Evolutionary conservation across 2,113 vertebrate species (phyloP), one percentile per base, ranked within the genome.

Genomic region (Cryptotis parvus): DNA sequence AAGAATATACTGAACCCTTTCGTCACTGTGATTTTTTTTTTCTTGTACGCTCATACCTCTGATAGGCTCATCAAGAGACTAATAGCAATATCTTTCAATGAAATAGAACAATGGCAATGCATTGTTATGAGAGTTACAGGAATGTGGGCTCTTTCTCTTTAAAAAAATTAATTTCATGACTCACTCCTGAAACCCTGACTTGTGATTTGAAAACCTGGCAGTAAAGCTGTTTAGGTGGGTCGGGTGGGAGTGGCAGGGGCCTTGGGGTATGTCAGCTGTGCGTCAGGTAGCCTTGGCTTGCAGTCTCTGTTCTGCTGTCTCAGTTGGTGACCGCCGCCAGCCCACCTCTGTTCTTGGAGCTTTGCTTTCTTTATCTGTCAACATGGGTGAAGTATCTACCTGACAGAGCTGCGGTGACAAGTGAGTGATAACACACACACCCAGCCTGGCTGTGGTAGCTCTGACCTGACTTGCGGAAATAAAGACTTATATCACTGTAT

Each of bases 141-240:
- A 29, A 43, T 41, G 35, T 43, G 72, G 72, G 27, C 72, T 43
- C 39, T 39, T 35, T 43, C 72, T 14, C 26, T 74, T 0, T 14
- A 43, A 73, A 73, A 9, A 43, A 8, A 22, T 41, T 29, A 73
- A 85, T 45, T 87, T 90, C 4, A 33, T 74, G 94, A 91, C 69
- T 58, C 55, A 81, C 43, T 3, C 52, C 31, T 43, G 43, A 49
- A 52, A 4, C 15, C 87, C 1, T 52, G 27, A 35, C 75, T 92
- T 68, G 66, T 82, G 41, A 43, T 1, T 49, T 49, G 45, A 49
- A 49, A 49, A 49, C 45, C 10, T 49, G 45, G 45, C 45, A 12
- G 45, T 49, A 14, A 49, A 49, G 45, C 45, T 49, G 45, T 49
- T 18, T 58, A 20, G 55, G 55, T 58, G 18, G 55, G 55, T 20